Evolutionary conservation across 1,140 invertebrate species (phyloP).

Genomic region (Akabosia matsudoensis): DNA sequence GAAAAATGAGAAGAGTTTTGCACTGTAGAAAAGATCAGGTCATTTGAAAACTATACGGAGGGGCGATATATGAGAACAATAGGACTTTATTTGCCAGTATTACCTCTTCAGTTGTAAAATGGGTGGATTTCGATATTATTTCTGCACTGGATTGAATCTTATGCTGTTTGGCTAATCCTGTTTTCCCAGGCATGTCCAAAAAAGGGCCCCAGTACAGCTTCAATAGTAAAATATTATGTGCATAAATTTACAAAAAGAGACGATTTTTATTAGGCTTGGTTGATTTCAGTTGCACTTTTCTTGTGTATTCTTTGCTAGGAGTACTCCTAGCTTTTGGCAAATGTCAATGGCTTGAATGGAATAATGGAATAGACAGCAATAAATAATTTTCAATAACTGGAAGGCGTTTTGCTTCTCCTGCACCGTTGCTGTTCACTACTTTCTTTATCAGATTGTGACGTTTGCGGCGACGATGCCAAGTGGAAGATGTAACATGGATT

Average conservation of each 20-base stretch:
- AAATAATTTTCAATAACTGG: too few relatives aligned
- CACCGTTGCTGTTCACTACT: neutral
- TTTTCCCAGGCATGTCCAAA: neutral
- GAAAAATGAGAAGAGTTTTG: slow-evolving; percentile 30
- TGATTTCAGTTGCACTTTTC: neutral
- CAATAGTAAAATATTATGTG: too few relatives aligned
- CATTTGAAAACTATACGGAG: neutral
- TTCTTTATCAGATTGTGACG: neutral
- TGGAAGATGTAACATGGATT: neutral
- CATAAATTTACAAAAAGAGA: neutral
- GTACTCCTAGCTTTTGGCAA: neutral
- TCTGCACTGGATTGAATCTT: slow-evolving; percentile 10
- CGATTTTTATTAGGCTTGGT: neutral
- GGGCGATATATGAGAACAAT: neutral
- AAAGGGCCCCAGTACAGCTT: too few relatives aligned
- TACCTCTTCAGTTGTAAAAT: slow-evolving; percentile 11
- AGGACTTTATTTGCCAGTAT: neutral
- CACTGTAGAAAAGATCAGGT: slow-evolving; percentile 25
- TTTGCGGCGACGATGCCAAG: neutral
- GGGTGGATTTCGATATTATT: neutral
- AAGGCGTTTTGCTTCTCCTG: too few relatives aligned
- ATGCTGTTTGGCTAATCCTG: slow-evolving; percentile 21
- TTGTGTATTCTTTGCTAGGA: neutral
- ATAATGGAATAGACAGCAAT: neutral
- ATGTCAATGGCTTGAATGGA: neutral